These are phyloP conservation scores for Neomorphus geoffroyi DNA, from an alignment of 2,797 vertebrate species.

Conservation along the genomic window DNA sequence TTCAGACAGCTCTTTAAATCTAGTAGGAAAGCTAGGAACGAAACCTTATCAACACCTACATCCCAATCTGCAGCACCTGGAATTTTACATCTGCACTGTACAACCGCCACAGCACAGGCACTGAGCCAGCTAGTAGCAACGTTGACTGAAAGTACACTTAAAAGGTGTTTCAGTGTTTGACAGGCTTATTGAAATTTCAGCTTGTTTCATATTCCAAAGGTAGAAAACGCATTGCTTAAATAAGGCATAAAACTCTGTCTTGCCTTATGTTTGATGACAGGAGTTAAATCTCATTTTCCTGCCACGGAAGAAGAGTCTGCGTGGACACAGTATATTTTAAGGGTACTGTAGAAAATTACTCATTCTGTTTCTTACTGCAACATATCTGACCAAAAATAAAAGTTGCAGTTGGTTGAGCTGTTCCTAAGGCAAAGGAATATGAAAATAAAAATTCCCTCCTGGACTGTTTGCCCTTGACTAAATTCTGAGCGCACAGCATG, in stretches of 20 bases:
- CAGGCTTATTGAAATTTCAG: neutral
- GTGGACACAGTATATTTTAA: neutral
- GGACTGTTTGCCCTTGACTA: neutral
- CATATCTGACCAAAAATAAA: neutral
- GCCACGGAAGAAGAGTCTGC: neutral
- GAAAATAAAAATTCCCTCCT: neutral
- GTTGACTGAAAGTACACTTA: neutral
- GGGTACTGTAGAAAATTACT: neutral
- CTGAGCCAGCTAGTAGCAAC: neutral
- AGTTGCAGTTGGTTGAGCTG: neutral
- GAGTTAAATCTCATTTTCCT: conserved; percentile 18
- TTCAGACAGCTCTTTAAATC: conserved; percentile 49
- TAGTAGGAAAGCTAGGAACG: conserved; percentile 5
- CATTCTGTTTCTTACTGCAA: neutral
- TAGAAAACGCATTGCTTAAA: neutral
- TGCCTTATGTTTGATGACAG: neutral
- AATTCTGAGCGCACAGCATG: neutral
- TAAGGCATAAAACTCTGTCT: neutral
- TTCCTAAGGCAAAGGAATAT: neutral
- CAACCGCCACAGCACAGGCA: neutral
- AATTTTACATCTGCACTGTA: neutral
- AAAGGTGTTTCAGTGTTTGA: neutral
- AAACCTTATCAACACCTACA: conserved; percentile 4
- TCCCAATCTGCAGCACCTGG: conserved; percentile 35
- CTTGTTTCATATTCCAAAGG: conserved; percentile 27